Evolutionary conservation across 2,888 invertebrate species (phyloP), one percentile per base, ranked within the genome.

Genomic region (Pyralis farinalis): DNA sequence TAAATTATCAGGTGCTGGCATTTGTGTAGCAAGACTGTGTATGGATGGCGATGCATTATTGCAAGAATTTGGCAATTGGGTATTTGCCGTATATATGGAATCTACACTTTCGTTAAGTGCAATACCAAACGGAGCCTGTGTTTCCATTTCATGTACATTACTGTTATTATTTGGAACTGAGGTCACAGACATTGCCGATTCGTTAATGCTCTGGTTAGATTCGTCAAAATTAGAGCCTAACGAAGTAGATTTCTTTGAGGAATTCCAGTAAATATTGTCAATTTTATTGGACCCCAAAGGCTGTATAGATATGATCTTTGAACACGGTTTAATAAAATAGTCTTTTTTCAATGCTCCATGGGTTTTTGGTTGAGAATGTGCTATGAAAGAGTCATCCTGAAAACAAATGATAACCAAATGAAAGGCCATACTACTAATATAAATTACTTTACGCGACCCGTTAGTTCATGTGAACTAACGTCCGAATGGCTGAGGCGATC

Each of bases 331-430:
- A 39, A 77, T 57, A 42, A 72, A 76, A 9, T 71, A 63, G 7
- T 75, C 58, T 48, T 63, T 67, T 58, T 63, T 67, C 36, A 67
- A 64, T 40, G 55, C 56, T 44, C 58, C 42, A 8, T 47, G 51
- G 37, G 46, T 40, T 51, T 67, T 72, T 7, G 65, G 57, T 51
- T 82, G 81, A 44, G 81, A 74, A 38, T 73, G 63, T 31, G 60
- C 62, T 40, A 80, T 58, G 45, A 81, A 77, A 0, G 87, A 86
- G 35, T 85, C 85, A 38, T 88, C 87, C 87, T 87, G 72, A 12
- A 77, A 83, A 44, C 27, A 28, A 12, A 39, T 12, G 7, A 9
- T 20, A 16, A 20, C n/a, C 4, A 12, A 8, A 28, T 27, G 3
- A 25, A 4, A 27, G 5, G 8, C 9, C 3, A 22, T 9, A 25